Base-by-base conservation (phyloP, 1,140 invertebrate genomes). In the Lanistes nyassanus region DNA sequence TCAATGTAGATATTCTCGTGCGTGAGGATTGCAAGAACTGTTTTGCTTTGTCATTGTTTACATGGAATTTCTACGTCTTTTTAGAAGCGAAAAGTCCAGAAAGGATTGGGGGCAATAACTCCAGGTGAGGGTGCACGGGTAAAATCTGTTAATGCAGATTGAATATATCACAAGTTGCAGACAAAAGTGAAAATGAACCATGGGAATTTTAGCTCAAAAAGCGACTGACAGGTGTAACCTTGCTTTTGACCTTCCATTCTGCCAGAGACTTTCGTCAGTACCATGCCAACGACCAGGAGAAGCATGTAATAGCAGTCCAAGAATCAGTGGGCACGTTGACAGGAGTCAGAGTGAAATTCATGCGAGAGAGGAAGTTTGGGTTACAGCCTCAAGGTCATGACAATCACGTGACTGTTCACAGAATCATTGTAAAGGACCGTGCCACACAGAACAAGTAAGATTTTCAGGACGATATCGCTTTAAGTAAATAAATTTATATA, bases 331-430 rank as follows among this genome's bases (percentile, higher is more conserved):
- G 80, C 23, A 31, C 55, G 29, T 34, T 82, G 29, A 65, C 71
- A 39, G 56, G 73, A n/a, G 67, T 82, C 67, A 78, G 72, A 68
- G 76, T 82, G 36, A 82, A 62, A 56, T 82, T 76, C 55, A 56
- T 76, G 21, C 51, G 73, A 31, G 76, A 72, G 13, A 37, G 42
- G 42, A 47, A 47, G 42, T 19, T 65, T 65, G 76, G 76, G 36
- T 34, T 76, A 0, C n/a, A 64, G 11, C 36, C 72, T 16, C 36
- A 69, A 21, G 73, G 75, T 23, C 75, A 74, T 4, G 16, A 67
- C 7, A 55, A 77, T 69, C 75, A 78, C 23, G 67, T 82, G 31
- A 68, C 55, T n/a, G 68, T 82, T 1, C 51, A 75, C 47, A 73
- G 58, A n/a, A 64, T 82, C 51, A 37, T 71, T 6, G 75, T 82